phyloP scores from a whole-genome alignment of 2,797 vertebrate genomes.

The Potorous gilbertii region DNA sequence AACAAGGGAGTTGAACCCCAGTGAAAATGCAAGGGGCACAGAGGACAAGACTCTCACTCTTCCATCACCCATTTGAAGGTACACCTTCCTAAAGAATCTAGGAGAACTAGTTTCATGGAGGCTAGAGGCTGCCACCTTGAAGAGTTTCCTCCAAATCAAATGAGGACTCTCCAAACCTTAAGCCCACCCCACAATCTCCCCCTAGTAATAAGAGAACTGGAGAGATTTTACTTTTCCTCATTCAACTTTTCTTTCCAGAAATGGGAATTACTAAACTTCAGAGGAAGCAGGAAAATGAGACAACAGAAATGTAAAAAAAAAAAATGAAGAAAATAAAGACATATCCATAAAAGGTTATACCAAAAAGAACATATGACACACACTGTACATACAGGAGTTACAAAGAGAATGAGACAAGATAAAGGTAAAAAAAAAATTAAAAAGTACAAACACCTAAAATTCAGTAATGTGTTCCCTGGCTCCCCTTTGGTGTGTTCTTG shows the following conservation, averaged over 20 bases:
- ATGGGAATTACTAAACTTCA: neutral
- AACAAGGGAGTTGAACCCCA: neutral
- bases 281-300: neutral
- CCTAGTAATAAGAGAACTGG: neutral
- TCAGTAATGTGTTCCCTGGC: neutral
- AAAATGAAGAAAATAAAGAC: neutral
- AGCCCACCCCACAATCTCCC: neutral
- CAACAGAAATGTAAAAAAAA: neutral
- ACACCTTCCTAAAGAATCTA: neutral
- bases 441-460: neutral
- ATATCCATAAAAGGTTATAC: neutral
- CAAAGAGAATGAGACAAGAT: neutral
- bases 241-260: neutral
- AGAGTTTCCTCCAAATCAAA: neutral
- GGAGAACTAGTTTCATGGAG: neutral
- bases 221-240: neutral
- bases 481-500: slow-evolving; percentile 52
- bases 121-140: neutral
- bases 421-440: neutral
- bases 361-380: neutral
- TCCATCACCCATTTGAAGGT: neutral
- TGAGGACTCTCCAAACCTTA: neutral
- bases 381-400: neutral
- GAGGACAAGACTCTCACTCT: neutral
- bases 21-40: neutral